Base-by-base conservation (phyloP, 2,113 vertebrate species). In the Chascanopsetta lugubris region DNA sequence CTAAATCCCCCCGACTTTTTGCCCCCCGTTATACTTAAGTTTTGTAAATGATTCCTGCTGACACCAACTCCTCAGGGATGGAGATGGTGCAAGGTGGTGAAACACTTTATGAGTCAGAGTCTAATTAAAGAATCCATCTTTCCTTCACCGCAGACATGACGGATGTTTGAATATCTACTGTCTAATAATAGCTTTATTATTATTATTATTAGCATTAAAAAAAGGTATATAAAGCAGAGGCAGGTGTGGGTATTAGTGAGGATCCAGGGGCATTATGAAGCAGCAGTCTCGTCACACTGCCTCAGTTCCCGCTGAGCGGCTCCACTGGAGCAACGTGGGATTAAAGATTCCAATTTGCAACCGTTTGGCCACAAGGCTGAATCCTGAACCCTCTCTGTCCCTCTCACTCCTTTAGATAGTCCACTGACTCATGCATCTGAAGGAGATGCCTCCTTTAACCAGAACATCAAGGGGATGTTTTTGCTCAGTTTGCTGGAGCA, bases 271-370 rank as follows among this genome's bases (percentile, higher is more conserved):
- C 46, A n/a, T 60, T 29, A 49, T n/a, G n/a, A n/a, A n/a, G 40
- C 15, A 61, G 51, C 3, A 25, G 20, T 13, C 25, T 6, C 30
- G 25, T 40, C 27, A 1, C 12, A 21, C 32, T 38, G n/a, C 27
- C 50, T 25, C n/a, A 22, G 29, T 38, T 58, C 22, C 51, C 26
- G 69, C 67, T 46, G 32, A 74, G 53, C 21, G n/a, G 77, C 77
- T 80, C 65, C 71, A 79, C 34, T 62, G 65, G 47, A 83, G 77
- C 74, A 58, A 32, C 22, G 11, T 18, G 3, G 60, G 83, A 81
- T 81, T 77, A 85, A 51, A 12, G 32, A 65, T 77, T 79, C 56
- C 59, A 71, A 72, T 77, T 80, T 84, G 45, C 69, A 86, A 69
- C 59, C 1, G 69, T 70, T 72, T 66, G 34, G 64, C 57, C 76